Conservation (phyloP, 2,797 vertebrate species). For the Smutsia temminckii region DNA sequence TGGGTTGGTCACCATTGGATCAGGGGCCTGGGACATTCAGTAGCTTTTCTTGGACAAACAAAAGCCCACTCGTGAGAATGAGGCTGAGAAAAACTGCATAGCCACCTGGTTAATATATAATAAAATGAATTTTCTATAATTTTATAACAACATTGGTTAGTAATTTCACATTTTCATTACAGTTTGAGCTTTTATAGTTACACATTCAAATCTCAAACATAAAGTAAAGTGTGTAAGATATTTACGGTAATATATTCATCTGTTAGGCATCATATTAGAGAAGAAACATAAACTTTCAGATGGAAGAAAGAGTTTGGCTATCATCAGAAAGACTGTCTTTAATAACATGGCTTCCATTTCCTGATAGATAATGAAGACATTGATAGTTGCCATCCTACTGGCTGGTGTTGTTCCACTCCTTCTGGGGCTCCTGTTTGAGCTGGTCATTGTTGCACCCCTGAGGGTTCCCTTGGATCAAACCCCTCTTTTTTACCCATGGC, state of each 20-base stretch:
- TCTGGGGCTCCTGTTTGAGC: slow-evolving; percentile 95
- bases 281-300: background rate
- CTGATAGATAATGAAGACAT: slow-evolving; percentile 95
- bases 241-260: background rate
- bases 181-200: background rate
- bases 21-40: background rate
- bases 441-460: slow-evolving; percentile 97
- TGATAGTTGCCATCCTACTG: slow-evolving; percentile 95
- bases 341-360: background rate
- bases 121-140: background rate
- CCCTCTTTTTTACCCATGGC: slow-evolving; percentile 98
- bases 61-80: background rate
- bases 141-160: background rate
- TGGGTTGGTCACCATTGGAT: background rate
- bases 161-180: background rate
- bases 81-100: background rate
- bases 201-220: background rate
- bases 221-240: background rate
- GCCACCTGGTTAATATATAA: background rate
- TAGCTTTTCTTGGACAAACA: background rate
- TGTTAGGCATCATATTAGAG: background rate
- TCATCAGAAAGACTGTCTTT: background rate
- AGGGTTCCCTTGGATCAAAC: slow-evolving; percentile 98
- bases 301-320: background rate
- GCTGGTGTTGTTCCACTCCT: slow-evolving; percentile 96